Base-by-base conservation (phyloP, 1,140 invertebrate species). In the Dreissena polymorpha region DNA sequence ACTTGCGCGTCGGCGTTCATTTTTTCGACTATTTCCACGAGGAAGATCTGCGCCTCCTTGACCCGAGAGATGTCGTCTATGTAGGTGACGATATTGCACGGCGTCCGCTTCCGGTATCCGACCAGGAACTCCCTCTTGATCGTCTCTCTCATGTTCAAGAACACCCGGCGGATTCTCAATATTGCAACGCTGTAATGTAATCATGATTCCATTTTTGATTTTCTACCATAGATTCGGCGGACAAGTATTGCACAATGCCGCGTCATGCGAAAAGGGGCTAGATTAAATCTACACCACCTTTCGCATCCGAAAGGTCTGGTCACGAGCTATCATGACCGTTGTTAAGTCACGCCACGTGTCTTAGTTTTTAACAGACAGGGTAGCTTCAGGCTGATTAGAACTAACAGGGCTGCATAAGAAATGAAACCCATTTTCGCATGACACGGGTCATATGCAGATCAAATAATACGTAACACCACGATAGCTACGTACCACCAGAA, bases 121-220 rank as follows among this genome's bases (percentile, higher is more conserved):
- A 85, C 71, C 6, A 73, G 78, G 51, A 86, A 88, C 71, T 88
- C 87, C 53, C 73, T 88, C 57, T 88, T 88, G 16, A 88, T 49
- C 12, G 85, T 71, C 39, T 88, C 87, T 67, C 85, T 76, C 87
- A 88, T 88, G 60, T 88, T 88, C 7, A 88, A 50, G 39, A 88
- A 88, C 72, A 88, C 85, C 72, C 86, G 79, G 60, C 81, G 86
- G 10, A 88, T 86, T 49, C 82, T 75, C 63, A 85, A 83, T 53
- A 88, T 68, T 14, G 83, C 85, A 14, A 85, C 67, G 23, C 87
- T 88, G 68, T 25, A 85, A 75, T 21, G 16, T 68, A 29, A 25
- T 1, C n/a, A 25, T 68, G 65, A 18, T 39, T 39, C 8, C 18
- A 63, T 25, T 63, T 63, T 63, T 63, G 2, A 25, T 63, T n/a